Percentiles rank a stretch among this genome's conserved stretches.
phyloP scores from a whole-genome alignment of 2,888 invertebrate species.

The Orthonychiurus folsomi region DNA sequence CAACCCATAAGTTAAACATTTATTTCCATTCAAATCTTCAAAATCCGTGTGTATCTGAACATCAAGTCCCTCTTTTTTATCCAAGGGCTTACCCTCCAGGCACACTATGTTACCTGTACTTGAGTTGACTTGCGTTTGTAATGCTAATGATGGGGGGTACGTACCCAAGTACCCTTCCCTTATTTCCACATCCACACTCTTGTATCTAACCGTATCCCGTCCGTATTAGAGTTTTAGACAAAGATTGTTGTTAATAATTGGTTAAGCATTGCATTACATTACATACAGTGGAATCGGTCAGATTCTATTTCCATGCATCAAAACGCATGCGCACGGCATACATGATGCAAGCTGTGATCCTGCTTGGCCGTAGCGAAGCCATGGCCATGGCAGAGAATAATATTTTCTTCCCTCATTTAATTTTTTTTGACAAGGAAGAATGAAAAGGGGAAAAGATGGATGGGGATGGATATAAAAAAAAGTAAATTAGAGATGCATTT shows the following conservation, averaged over 20 bases:
- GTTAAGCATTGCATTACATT: too few relatives aligned
- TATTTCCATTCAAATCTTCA: background rate
- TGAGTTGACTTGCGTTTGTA: background rate
- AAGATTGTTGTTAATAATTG: background rate
- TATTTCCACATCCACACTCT: background rate
- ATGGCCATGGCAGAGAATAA: too few relatives aligned
- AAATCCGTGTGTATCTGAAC: too few relatives aligned
- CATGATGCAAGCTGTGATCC: background rate
- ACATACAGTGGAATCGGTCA: background rate
- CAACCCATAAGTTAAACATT: background rate
- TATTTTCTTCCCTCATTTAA: background rate
- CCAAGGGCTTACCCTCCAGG: too few relatives aligned
- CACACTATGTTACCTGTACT: background rate
- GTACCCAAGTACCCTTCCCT: background rate
- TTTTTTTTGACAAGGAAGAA: background rate
- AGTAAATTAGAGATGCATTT: constrained; percentile 1
- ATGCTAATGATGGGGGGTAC: background rate
- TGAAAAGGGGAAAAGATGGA: background rate
- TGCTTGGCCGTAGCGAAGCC: too few relatives aligned
- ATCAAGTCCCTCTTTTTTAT: too few relatives aligned
- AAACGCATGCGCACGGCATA: too few relatives aligned
- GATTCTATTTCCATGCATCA: constrained; percentile 1
- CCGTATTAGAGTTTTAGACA: background rate
- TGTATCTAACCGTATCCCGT: too few relatives aligned
- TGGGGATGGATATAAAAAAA: background rate